Evolutionary conservation across 1,140 invertebrate genomes (phyloP), one percentile per base, ranked within the genome.

Genomic region (Heliothis subflexa): DNA sequence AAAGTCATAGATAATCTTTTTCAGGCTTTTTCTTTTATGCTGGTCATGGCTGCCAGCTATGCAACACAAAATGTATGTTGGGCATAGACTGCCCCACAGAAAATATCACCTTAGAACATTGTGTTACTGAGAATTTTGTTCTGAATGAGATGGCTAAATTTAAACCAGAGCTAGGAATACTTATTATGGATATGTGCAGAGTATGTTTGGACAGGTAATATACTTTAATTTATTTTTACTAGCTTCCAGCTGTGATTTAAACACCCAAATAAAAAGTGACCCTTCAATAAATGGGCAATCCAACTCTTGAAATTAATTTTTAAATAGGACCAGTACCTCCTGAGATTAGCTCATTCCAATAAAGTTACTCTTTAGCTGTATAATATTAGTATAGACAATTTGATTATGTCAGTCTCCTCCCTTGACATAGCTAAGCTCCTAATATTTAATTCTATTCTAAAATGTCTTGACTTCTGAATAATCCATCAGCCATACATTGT

Each of bases 161-260:
- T 64, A 92, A 94, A 70, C 93, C 91, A 4, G 93, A 95, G 13
- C 77, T 94, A 7, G 92, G 90, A 81, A 81, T 95, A 18, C 79
- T 95, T 7, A 91, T 95, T 52, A 91, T 95, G 88, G 94, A 95
- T 80, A 95, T 95, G 94, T 95, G 94, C 73, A 86, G 94, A 70
- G 84, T 89, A 66, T 85, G 82, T 79, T 90, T 94, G 59, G 91
- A 95, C 73, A 92, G 89, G 94, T 94, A 86, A 76, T 33, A 21
- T 1, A 5, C 21, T 16, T 40, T 13, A 16, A 47, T 59, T 5
- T 10, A 2, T 16, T 21, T 57, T 5, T 21, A 18, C 5, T 16
- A 57, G 18, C 7, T 10, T 57, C 21, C 3, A 2, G 0, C 21
- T 25, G 0, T 2, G 21, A 2, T 25, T n/a, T 25, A 25, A 2